Conservation (phyloP, 64 coral and sea anemone genomes). For the Stylophora pistillata region DNA sequence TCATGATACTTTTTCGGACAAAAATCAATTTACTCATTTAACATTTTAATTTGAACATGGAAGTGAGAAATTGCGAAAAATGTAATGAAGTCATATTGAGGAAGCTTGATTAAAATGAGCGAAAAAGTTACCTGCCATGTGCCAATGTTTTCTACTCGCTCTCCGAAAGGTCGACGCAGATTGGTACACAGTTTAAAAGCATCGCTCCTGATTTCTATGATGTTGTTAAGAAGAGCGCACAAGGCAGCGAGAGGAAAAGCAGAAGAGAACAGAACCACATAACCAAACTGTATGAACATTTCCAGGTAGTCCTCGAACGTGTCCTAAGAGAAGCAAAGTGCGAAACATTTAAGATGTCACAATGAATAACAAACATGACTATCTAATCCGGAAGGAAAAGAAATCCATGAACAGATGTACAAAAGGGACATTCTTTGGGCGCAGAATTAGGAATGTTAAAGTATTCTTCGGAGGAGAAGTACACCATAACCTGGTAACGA, state of each 20-base stretch:
- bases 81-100: no score
- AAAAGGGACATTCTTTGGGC: no score
- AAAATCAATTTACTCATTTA: background rate
- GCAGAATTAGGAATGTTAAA: no score
- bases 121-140: conserved; percentile 87
- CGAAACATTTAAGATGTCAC: background rate
- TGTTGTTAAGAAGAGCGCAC: conserved; percentile 96
- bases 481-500: no score
- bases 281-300: conserved; percentile 99
- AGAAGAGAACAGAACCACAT: conserved; percentile 96
- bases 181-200: conserved; percentile 99
- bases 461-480: no score
- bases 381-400: no score
- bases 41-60: no score
- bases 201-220: conserved; percentile 98
- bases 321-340: conserved; percentile 59
- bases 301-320: conserved; percentile 99
- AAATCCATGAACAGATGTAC: no score
- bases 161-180: conserved; percentile 86
- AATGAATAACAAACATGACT: no score
- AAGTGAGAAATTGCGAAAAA: no score
- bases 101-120: background rate
- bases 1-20: background rate
- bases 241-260: conserved; percentile 95
- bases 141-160: conserved; percentile 94